Evolutionary conservation across 2,113 vertebrate genomes (phyloP).

Genomic region (Marcusenius ussheri): DNA sequence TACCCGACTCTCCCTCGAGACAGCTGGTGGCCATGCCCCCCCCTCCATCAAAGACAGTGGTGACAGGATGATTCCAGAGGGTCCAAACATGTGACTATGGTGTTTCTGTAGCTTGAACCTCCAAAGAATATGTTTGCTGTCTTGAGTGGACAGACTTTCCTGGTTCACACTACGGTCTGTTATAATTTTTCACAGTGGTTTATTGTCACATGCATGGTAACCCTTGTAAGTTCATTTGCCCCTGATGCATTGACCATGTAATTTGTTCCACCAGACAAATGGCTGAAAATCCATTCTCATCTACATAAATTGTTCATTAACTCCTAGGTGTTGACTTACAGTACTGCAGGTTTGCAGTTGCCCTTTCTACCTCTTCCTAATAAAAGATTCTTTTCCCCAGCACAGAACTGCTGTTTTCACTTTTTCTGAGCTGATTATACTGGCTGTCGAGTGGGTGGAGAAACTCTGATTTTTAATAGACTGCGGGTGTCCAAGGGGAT

Average conservation of each 20-base stretch:
- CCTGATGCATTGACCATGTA: constrained; percentile 3
- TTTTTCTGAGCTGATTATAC: neutral
- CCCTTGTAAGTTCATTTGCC: constrained; percentile 1
- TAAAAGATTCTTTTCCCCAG: neutral
- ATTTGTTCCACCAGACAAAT: constrained; percentile 10
- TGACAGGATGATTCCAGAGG: neutral
- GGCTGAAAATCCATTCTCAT: constrained; percentile 2
- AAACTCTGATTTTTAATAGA: neutral
- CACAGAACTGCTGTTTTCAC: neutral
- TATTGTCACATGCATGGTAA: neutral
- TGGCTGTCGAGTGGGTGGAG: neutral
- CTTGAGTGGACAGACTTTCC: neutral
- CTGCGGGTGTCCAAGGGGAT: neutral
- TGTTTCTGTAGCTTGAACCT: neutral
- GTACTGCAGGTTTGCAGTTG: neutral
- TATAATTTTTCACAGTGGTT: neutral
- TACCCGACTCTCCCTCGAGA: neutral
- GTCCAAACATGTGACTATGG: neutral
- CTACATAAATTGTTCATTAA: constrained; percentile 2
- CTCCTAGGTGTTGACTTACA: neutral
- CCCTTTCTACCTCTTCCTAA: neutral
- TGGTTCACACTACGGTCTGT: neutral
- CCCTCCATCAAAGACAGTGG: neutral
- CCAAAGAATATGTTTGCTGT: constrained; percentile 3
- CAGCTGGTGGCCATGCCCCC: neutral